Percentiles rank a stretch among this genome's conserved stretches.
These are phyloP conservation scores for Caenorhabditis doughertyi DNA, from an alignment of 2,888 invertebrate species.

Conservation along the genomic window DNA sequence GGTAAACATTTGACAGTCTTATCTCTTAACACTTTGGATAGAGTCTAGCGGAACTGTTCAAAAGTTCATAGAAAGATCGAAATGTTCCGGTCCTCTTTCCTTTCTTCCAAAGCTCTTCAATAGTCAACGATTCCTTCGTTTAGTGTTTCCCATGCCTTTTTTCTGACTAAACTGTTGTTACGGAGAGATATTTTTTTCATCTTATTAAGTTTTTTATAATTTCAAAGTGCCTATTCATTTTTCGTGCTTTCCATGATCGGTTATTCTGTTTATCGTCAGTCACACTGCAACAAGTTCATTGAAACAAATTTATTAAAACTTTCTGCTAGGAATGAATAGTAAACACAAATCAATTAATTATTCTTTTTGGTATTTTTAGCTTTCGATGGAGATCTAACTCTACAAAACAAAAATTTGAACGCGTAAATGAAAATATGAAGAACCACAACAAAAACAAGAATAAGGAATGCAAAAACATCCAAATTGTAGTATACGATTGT, in stretches of 20 bases:
- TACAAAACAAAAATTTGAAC: conserved; percentile 31
- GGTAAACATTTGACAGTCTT: conserved; percentile 1
- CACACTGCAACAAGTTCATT: too few species aligned
- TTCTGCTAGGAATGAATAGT: too few species aligned
- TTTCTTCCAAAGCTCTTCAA: not conserved
- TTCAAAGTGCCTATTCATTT: not conserved
- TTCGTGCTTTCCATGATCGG: too few species aligned
- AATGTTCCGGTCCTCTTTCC: conserved; percentile 1
- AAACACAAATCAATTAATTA: not conserved
- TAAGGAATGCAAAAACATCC: conserved; percentile 64
- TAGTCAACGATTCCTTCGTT: too few species aligned
- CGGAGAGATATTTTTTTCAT: too few species aligned
- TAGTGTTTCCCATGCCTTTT: too few species aligned
- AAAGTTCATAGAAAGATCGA: conserved; percentile 25
- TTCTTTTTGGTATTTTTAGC: conserved; percentile 42
- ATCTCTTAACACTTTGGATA: conserved; percentile 12
- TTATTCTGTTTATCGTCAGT: too few species aligned
- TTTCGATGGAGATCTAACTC: conserved; percentile 23
- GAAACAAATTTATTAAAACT: too few species aligned
- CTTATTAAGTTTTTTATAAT: too few species aligned
- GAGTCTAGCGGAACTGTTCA: conserved; percentile 11
- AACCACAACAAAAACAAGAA: conserved; percentile 19
- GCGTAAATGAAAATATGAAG: conserved; percentile 44
- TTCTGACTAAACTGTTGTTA: too few species aligned
- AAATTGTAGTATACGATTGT: conserved; percentile 74